Conservation (phyloP, 2,888 invertebrate species). For the Lasioglossum leucozonium region DNA sequence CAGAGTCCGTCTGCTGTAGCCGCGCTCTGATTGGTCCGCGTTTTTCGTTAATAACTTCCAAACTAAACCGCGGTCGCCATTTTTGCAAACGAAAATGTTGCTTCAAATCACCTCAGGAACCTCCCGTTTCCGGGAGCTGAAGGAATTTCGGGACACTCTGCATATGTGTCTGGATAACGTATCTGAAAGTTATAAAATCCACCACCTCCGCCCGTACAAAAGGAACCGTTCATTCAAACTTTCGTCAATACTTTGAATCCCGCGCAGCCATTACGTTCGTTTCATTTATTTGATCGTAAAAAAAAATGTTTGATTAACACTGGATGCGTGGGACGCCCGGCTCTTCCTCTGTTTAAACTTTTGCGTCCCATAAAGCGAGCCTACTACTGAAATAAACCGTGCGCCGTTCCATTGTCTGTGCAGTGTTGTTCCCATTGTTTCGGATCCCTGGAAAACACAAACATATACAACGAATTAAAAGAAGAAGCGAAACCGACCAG, state of each 20-base stretch:
- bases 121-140: too few species aligned
- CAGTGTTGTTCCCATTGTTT: not conserved
- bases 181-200: not conserved
- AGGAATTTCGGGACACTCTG: too few species aligned
- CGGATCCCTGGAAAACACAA: not conserved
- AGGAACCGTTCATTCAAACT: not conserved
- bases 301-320: not conserved
- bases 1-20: too few species aligned
- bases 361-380: not conserved
- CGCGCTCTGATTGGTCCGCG: too few species aligned
- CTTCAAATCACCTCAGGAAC: too few species aligned
- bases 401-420: not conserved
- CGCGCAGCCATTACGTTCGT: not conserved
- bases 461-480: not conserved
- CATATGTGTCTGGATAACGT: not conserved
- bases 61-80: too few species aligned
- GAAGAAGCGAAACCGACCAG: not conserved
- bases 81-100: too few species aligned
- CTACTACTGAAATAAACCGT: not conserved
- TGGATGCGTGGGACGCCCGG: not conserved
- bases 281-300: not conserved
- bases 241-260: constrained; percentile 3
- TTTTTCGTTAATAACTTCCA: too few species aligned
- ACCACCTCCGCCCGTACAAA: not conserved
- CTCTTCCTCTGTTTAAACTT: not conserved